Evolutionary conservation across 2,797 vertebrate species (phyloP), one percentile per base, ranked within the genome.

Genomic region (Saxicola maurus): DNA sequence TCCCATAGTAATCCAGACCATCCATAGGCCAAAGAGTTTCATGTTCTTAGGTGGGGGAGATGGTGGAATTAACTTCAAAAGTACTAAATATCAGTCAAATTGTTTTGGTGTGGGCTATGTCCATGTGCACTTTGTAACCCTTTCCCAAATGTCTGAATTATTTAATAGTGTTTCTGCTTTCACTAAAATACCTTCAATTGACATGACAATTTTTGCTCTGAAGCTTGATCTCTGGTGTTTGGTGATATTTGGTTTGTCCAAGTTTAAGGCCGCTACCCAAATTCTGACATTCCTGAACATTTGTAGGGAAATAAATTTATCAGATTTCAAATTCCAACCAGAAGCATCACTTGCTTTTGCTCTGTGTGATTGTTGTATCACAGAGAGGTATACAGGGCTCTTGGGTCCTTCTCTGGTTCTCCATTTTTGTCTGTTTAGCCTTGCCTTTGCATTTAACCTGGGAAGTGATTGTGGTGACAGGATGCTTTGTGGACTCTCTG

Each of bases 1-100:
- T 84, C 38, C 42, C 64, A 60, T 17, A 56, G 23, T 73, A 91
- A 92, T 81, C 56, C 42, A 82, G 77, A 76, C 49, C 56, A 86
- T 83, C 37, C 31, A 35, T 2, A 45, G 25, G 45, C 24, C 56
- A 73, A 53, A 48, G 37, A 60, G n/a, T 69, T 86, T 33, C 9
- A 42, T 14, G 11, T 69, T 55, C 17, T 68, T 37, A n/a, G 43
- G 31, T 25, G 8, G 16, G 18, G 30, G 24, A 88, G 42, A 71
- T 53, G 53, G 46, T 2, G 8, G 37, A 86, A 60, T 11, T 62
- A 43, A 75, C 40, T 83, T 75, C 61, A 27, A 49, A 93, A 75
- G 35, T 89, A 46, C 10, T 82, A 76, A 83, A 76, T 79, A 82
- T 42, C 55, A 6, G 7, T 38, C 9, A 11, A 66, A 65, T 12